These are phyloP conservation scores for Apteryx owenii DNA, from an alignment of 2,113 vertebrate genomes.

Conservation along the genomic window DNA sequence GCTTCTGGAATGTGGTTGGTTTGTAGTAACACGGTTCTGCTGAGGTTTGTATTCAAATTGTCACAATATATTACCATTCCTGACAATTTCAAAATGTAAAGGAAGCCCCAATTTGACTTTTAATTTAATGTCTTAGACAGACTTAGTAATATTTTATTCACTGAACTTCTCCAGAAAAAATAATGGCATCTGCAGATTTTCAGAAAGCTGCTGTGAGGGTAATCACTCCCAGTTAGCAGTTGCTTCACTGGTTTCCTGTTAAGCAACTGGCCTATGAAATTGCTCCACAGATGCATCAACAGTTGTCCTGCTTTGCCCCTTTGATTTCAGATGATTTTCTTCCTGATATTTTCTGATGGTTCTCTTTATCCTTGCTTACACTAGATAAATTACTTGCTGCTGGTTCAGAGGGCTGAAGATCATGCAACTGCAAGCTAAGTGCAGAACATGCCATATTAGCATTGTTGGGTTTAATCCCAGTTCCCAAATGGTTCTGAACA, in stretches of 20 bases:
- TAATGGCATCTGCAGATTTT: not conserved
- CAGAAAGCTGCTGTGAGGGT: not conserved
- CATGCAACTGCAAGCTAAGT: not conserved
- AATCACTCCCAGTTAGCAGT: not conserved
- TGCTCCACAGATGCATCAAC: not conserved
- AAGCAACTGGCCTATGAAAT: not conserved
- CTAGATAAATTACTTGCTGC: not conserved
- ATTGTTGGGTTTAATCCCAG: not conserved
- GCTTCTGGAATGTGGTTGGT: not conserved
- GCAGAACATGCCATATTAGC: not conserved
- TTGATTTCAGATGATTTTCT: not conserved
- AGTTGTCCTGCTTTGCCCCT: not conserved
- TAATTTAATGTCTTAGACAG: not conserved
- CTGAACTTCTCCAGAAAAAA: not conserved
- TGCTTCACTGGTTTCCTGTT: not conserved
- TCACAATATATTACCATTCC: not conserved
- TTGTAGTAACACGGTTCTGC: not conserved
- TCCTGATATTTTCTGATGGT: not conserved
- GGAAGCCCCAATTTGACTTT: not conserved
- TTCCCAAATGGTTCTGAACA: not conserved
- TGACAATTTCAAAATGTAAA: not conserved
- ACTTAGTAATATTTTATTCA: not conserved
- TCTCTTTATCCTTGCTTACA: not conserved
- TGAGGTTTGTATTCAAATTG: not conserved
- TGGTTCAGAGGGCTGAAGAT: not conserved